Percentiles rank a stretch among this genome's conserved stretches.
phyloP scores from a whole-genome alignment of 2,888 invertebrate genomes.

The Lasioglossum figueresi region DNA sequence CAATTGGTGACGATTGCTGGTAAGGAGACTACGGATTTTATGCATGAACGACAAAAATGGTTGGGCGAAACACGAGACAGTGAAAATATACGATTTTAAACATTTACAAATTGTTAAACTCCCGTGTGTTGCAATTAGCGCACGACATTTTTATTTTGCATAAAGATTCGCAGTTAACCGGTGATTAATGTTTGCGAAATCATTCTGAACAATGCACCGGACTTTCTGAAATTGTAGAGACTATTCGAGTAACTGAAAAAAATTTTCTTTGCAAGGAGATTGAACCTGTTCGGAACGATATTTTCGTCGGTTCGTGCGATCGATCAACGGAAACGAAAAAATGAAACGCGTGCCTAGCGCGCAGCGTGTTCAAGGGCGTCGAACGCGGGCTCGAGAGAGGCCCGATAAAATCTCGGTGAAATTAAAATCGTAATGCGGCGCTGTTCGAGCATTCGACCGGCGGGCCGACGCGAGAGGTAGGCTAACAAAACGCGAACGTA shows the following conservation, averaged over 20 bases:
- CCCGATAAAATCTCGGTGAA: slow-evolving; percentile 52
- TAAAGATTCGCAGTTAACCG: neutral
- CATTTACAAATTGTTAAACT: neutral
- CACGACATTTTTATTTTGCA: no score
- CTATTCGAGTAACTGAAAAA: neutral
- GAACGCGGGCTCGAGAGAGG: slow-evolving; percentile 25
- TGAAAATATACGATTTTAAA: neutral
- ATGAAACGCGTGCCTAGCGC: slow-evolving; percentile 25
- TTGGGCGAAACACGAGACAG: neutral
- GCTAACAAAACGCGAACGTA: neutral
- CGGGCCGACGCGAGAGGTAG: neutral
- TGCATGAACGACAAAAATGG: neutral
- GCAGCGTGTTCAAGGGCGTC: slow-evolving; percentile 48
- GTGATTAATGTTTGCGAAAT: neutral
- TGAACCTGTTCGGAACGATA: neutral
- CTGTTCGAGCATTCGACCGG: slow-evolving; percentile 7
- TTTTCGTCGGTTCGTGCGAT: neutral
- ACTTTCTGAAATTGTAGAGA: neutral
- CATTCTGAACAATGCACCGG: neutral
- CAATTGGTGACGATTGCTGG: neutral
- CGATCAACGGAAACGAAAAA: neutral
- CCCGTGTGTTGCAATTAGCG: no score
- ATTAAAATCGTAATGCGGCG: slow-evolving; percentile 57
- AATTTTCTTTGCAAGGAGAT: neutral
- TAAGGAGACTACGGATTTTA: neutral